Evolutionary conservation across 2,888 invertebrate species (phyloP).

Genomic region (Meta bourneti): DNA sequence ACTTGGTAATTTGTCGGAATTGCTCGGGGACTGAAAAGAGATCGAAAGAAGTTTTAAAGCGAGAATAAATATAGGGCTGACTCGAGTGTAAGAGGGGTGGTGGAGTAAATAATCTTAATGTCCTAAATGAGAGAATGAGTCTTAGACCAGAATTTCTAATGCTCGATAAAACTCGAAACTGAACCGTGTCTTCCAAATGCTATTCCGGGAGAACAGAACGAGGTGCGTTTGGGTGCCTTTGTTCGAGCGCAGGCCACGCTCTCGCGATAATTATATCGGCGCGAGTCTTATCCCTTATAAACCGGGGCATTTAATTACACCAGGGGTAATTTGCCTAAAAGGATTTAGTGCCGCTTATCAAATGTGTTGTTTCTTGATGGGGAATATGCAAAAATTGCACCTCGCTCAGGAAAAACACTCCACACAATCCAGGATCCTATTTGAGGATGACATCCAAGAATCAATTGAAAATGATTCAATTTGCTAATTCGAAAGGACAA

Average conservation of each 20-base stretch:
- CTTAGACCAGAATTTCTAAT: constrained; percentile 73
- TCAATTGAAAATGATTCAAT: background rate
- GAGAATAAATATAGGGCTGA: constrained; percentile 69
- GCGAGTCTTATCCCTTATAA: constrained; percentile 73
- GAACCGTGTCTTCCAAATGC: constrained; percentile 47
- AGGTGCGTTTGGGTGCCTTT: constrained; percentile 58
- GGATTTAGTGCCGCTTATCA: constrained; percentile 75
- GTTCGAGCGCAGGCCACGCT: constrained; percentile 38
- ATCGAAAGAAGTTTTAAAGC: constrained; percentile 63
- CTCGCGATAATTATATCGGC: constrained; percentile 70
- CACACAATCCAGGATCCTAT: too few species aligned
- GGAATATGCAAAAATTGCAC: constrained; percentile 48
- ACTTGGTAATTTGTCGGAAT: constrained; percentile 43
- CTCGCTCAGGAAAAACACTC: background rate
- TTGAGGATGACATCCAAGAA: too few species aligned
- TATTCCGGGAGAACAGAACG: constrained; percentile 50
- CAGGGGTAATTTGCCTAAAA: constrained; percentile 75
- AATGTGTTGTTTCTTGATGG: constrained; percentile 68
- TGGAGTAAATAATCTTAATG: constrained; percentile 74
- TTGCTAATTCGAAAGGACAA: background rate
- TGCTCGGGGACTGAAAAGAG: constrained; percentile 1
- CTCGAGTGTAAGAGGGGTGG: constrained; percentile 13
- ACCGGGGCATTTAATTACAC: constrained; percentile 73
- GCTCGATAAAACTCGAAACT: constrained; percentile 68
- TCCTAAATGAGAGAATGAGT: constrained; percentile 66